phyloP scores from a whole-genome alignment of 1,140 invertebrate species.

The Oscheius sp. region DNA sequence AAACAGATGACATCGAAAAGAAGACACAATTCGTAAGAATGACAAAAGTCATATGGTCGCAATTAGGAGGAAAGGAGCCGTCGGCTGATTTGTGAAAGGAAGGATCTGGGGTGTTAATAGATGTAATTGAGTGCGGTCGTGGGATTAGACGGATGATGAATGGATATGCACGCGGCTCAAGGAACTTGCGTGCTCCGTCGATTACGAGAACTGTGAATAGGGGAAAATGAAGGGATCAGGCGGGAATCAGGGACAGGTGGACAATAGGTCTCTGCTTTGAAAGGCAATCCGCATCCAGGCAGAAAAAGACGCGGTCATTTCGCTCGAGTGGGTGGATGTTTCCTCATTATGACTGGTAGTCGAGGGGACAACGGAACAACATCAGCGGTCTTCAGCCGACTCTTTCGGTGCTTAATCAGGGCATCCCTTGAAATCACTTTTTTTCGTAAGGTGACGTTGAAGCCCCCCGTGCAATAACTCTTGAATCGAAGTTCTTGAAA shows the following conservation, averaged over 20 bases:
- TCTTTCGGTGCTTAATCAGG: no score
- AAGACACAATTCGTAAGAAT: not conserved
- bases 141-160: not conserved
- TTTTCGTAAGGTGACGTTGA: no score
- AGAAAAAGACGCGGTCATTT: not conserved
- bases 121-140: not conserved
- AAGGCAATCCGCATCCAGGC: not conserved
- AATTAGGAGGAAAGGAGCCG: not conserved
- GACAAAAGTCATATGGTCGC: not conserved
- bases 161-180: not conserved
- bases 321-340: not conserved
- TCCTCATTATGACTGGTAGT: no score
- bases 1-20: not conserved
- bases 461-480: no score
- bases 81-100: not conserved
- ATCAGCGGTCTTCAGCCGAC: no score
- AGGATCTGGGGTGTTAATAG: not conserved
- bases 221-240: not conserved
- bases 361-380: no score
- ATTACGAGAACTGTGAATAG: not conserved
- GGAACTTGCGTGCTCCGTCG: not conserved
- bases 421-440: no score
- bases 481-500: no score
- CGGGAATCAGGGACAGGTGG: not conserved
- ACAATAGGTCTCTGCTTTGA: constrained; percentile 2